A percentile compares a stretch with the other conserved stretches of the same genome.
These are phyloP conservation scores for Brachyalestes nurse DNA, from an alignment of 2,797 vertebrate genomes.

Conservation along the genomic window DNA sequence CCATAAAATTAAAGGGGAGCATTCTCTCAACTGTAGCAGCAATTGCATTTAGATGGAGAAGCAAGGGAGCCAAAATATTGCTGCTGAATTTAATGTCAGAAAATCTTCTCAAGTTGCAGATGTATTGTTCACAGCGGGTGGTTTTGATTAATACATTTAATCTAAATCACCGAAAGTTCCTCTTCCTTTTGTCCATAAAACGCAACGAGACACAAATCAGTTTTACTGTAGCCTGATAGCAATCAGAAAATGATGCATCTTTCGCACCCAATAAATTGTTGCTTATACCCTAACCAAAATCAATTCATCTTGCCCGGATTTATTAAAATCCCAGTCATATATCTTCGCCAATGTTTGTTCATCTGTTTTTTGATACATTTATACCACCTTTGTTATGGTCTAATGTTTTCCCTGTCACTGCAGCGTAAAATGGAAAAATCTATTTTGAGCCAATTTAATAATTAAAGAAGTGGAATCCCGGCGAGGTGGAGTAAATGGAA, in stretches of 20 bases:
- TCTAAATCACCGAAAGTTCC: constrained; percentile 99
- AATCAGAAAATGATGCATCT: constrained; percentile 99
- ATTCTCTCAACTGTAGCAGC: constrained; percentile 89
- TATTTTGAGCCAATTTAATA: constrained; percentile 97
- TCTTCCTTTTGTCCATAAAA: constrained; percentile 98
- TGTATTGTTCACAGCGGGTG: constrained; percentile 98
- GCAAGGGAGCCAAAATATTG: constrained; percentile 95
- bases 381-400: constrained; percentile 97
- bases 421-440: constrained; percentile 97
- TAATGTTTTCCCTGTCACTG: constrained; percentile 94
- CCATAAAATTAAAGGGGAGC: constrained; percentile 97
- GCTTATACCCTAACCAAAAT: constrained; percentile 99
- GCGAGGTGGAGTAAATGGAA: constrained; percentile 78
- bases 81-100: constrained; percentile 99
- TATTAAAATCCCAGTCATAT: constrained; percentile 97
- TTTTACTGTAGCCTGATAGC: constrained; percentile 97
- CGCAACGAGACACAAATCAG: constrained; percentile 99
- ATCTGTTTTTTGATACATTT: constrained; percentile 99
- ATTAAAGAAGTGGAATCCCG: constrained; percentile 93
- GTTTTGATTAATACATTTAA: constrained; percentile 99
- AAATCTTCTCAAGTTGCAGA: constrained; percentile 98
- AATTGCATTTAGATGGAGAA: constrained; percentile 88
- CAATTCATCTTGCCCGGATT: constrained; percentile 98
- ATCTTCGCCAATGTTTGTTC: constrained; percentile 99
- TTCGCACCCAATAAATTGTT: constrained; percentile 99